These are phyloP conservation scores for Zaprionus nigranus DNA, from an alignment of 1,140 invertebrate species.

Conservation along the genomic window DNA sequence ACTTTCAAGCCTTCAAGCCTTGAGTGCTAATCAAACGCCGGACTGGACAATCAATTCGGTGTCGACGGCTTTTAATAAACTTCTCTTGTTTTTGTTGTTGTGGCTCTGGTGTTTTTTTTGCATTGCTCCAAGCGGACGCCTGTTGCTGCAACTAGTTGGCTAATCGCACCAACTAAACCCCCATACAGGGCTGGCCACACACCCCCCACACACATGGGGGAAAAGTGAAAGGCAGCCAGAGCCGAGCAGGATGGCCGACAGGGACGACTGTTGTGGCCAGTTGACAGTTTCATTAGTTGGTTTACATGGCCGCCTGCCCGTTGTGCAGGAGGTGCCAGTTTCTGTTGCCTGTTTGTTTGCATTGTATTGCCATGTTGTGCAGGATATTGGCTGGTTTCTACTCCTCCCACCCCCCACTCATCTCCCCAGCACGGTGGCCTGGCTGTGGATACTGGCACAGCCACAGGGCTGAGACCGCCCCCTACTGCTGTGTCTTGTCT, in stretches of 20 bases:
- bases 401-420: background rate
- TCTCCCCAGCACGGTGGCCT: too few species aligned
- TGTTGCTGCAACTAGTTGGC: slow-evolving; percentile 31
- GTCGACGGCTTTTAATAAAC: slow-evolving; percentile 70
- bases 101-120: background rate
- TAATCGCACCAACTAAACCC: slow-evolving; percentile 20
- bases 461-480: background rate
- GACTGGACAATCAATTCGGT: slow-evolving; percentile 67
- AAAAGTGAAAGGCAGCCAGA: slow-evolving; percentile 20
- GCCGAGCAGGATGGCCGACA: background rate
- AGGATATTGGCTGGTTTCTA: slow-evolving; percentile 69
- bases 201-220: background rate
- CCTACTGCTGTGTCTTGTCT: slow-evolving; percentile 47
- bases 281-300: slow-evolving; percentile 82
- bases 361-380: slow-evolving; percentile 79
- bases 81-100: background rate
- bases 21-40: slow-evolving; percentile 68
- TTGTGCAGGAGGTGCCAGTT: slow-evolving; percentile 21
- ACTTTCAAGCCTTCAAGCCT: slow-evolving; percentile 77
- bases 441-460: slow-evolving; percentile 2
- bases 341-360: slow-evolving; percentile 62
- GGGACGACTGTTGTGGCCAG: slow-evolving; percentile 65
- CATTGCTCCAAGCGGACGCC: slow-evolving; percentile 5
- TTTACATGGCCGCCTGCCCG: slow-evolving; percentile 62
- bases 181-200: background rate